Evolutionary conservation across 2,888 invertebrate genomes (phyloP).

Genomic region (Caenorhabditis sp.): DNA sequence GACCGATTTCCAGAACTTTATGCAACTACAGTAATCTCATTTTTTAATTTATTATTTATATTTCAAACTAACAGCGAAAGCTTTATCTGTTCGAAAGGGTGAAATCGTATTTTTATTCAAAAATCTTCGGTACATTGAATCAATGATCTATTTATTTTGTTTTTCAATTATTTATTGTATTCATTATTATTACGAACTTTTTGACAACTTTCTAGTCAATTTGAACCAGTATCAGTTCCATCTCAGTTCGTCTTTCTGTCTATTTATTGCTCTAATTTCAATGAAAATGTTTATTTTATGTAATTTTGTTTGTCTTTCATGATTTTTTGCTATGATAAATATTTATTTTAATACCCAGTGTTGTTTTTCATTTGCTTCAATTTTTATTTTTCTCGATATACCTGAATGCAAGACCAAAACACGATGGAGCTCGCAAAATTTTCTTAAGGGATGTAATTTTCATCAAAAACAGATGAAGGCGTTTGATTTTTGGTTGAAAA

Average conservation of each 20-base stretch:
- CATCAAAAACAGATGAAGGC: too few species aligned
- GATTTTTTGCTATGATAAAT: not conserved
- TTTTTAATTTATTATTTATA: not conserved
- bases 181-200: not conserved
- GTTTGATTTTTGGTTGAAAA: too few species aligned
- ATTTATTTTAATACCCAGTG: not conserved
- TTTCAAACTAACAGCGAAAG: slow-evolving; percentile 1
- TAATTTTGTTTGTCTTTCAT: too few species aligned
- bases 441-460: too few species aligned
- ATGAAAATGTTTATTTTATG: not conserved
- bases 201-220: slow-evolving; percentile 7
- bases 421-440: too few species aligned
- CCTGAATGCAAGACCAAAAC: too few species aligned
- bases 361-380: not conserved
- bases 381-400: not conserved
- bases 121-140: slow-evolving; percentile 14
- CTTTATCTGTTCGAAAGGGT: slow-evolving; percentile 7
- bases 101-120: slow-evolving; percentile 2
- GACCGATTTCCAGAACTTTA: slow-evolving; percentile 30
- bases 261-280: not conserved
- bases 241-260: not conserved
- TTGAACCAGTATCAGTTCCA: not conserved
- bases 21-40: slow-evolving; percentile 8
- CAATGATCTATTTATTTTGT: slow-evolving; percentile 5
- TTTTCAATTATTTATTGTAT: not conserved